Evolutionary conservation across 2,113 vertebrate species (phyloP).

Genomic region (Anolis sagrei): DNA sequence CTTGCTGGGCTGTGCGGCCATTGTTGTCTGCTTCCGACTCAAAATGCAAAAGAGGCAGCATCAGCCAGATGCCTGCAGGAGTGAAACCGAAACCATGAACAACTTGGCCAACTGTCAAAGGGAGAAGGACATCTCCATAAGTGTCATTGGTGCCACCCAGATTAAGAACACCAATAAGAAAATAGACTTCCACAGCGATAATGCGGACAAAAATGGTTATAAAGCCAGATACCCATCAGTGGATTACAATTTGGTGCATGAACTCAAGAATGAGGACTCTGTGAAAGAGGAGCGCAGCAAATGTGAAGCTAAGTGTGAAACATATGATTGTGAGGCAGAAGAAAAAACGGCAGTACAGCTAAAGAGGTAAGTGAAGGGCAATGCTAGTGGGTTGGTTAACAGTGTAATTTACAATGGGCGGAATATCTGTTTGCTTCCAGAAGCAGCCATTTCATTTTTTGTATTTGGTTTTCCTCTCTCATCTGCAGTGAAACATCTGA

Average conservation of each 20-base stretch:
- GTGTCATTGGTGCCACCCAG: conserved; percentile 87
- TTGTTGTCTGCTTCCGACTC: conserved; percentile 88
- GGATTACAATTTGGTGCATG: conserved; percentile 97
- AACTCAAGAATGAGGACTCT: conserved; percentile 85
- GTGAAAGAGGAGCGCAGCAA: conserved; percentile 82
- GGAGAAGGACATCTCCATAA: conserved; percentile 89
- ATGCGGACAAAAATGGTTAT: conserved; percentile 87
- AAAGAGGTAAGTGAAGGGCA: conserved; percentile 81
- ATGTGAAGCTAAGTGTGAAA: conserved; percentile 84
- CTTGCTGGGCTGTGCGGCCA: conserved; percentile 88
- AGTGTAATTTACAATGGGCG: not conserved
- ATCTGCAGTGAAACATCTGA: conserved; percentile 83
- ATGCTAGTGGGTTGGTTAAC: rapidly evolving
- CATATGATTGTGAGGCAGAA: conserved; percentile 81
- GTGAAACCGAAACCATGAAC: conserved; percentile 96
- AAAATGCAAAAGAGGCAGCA: conserved; percentile 86
- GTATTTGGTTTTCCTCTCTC: conserved; percentile 40
- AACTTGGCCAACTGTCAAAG: conserved; percentile 92
- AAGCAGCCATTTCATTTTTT: conserved; percentile 32
- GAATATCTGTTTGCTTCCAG: not conserved
- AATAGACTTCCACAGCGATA: conserved; percentile 89
- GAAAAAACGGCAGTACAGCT: conserved; percentile 83
- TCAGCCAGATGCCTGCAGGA: conserved; percentile 79
- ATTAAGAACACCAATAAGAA: conserved; percentile 99
- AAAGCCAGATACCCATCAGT: conserved; percentile 88